phyloP scores from a whole-genome alignment of 2,888 invertebrate species.

The Pantelozetes paolii region DNA sequence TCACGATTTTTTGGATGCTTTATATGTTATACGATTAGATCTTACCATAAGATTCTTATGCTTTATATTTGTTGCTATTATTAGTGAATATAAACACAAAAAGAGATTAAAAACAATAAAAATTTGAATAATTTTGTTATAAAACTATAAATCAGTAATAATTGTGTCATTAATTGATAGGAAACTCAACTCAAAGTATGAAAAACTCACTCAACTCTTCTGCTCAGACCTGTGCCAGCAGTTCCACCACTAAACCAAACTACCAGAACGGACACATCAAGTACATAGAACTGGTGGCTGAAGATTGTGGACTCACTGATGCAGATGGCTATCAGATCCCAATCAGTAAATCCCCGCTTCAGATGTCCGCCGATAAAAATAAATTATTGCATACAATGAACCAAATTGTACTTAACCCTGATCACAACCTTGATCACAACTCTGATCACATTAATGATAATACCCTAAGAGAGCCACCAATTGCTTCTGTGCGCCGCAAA shows the following conservation, averaged over 20 bases:
- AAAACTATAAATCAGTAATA: too few species aligned
- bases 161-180: not conserved
- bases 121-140: too few species aligned
- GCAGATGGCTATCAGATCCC: constrained; percentile 48
- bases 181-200: constrained; percentile 20
- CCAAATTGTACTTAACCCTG: constrained; percentile 28
- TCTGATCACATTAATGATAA: not conserved
- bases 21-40: not conserved
- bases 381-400: constrained; percentile 30
- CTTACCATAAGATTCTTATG: not conserved
- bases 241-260: constrained; percentile 36
- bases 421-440: constrained; percentile 20
- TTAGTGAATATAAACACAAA: too few species aligned
- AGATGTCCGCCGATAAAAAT: not conserved
- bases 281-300: constrained; percentile 47
- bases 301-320: constrained; percentile 36
- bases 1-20: not conserved
- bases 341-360: constrained; percentile 34
- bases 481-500: constrained; percentile 3
- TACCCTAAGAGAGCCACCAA: not conserved
- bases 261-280: constrained; percentile 42
- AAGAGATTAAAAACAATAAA: too few species aligned
- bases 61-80: not conserved
- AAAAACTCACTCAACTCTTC: constrained; percentile 35
- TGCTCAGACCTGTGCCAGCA: constrained; percentile 40